phyloP scores from a whole-genome alignment of 2,113 vertebrate genomes.

The Pelodiscus sinensis region DNA sequence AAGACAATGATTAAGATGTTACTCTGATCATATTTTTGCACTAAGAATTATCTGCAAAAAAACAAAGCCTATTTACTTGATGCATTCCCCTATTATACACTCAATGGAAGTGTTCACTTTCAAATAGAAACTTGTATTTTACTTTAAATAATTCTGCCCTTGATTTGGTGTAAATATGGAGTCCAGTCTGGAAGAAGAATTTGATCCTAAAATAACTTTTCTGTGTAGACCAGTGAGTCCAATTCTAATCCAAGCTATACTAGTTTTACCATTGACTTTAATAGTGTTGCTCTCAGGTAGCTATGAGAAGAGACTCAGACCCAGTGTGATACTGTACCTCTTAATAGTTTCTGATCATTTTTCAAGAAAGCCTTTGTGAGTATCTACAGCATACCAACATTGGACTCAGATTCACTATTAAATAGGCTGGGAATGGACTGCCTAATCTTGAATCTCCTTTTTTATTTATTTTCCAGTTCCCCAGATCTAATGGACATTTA shows the following conservation, averaged over 20 bases:
- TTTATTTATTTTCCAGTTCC: background rate
- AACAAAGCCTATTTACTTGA: fast-evolving
- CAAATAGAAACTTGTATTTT: background rate
- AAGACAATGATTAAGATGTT: background rate
- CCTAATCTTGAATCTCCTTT: background rate
- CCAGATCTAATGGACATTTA: background rate
- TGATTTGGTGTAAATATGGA: background rate
- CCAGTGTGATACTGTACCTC: background rate
- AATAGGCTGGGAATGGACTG: background rate
- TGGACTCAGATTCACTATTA: background rate
- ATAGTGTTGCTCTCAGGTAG: background rate
- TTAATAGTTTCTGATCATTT: background rate
- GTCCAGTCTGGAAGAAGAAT: background rate
- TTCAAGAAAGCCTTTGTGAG: background rate
- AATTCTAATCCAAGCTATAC: background rate
- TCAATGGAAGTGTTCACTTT: fast-evolving
- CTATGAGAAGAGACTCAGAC: background rate
- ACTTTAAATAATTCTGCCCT: background rate
- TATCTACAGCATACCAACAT: fast-evolving
- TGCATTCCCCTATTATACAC: fast-evolving
- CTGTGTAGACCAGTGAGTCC: background rate
- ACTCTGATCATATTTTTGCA: background rate
- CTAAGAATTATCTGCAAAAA: background rate
- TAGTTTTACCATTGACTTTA: background rate
- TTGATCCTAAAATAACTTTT: background rate